Evolutionary conservation across 2,113 vertebrate species (phyloP), one percentile per base, ranked within the genome.

Genomic region (Hirundichthys speculiger): DNA sequence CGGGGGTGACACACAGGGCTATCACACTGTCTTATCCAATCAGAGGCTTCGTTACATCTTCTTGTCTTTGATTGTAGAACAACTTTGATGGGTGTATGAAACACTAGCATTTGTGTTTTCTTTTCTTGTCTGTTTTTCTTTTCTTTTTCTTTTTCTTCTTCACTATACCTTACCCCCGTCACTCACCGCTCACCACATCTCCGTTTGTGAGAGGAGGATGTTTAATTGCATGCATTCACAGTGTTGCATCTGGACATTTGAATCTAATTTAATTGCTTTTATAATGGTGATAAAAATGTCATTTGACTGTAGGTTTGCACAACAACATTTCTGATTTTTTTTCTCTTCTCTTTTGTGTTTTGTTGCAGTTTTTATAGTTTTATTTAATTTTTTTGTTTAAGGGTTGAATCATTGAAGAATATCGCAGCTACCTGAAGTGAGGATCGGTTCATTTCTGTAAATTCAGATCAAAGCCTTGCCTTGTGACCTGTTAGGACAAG

Each of bases 281-380:
- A 79, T 79, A 81, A 79, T 58, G 70, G 75, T 85, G 73, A 79
- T 83, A 61, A 81, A 83, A 58, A 64, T 75, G 65, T 89, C 38
- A 75, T 85, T 84, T 77, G 84, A 73, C 68, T 88, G 75, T 91
- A 89, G 84, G 82, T 89, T 90, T 90, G 83, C 88, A 86, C 86
- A 90, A 75, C 50, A 80, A 72, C 62, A 77, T 82, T 84, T 84
- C 66, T 11, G 62, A 64, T 86, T 82, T 68, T 66, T 49, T 53
- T 24, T 55, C 8, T 61, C 3, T 79, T 16, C 9, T 10, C 6
- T 46, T 48, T 67, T 78, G 73, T 75, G 48, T 82, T 82, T 73
- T 75, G 52, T 76, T 83, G 68, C 67, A 56, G 80, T 82, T 81
- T 19, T 57, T 80, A 69, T 69, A 53, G 80, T 64, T 86, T 82